phyloP scores from a whole-genome alignment of 1,140 invertebrate species.

The Meteorus sp. region DNA sequence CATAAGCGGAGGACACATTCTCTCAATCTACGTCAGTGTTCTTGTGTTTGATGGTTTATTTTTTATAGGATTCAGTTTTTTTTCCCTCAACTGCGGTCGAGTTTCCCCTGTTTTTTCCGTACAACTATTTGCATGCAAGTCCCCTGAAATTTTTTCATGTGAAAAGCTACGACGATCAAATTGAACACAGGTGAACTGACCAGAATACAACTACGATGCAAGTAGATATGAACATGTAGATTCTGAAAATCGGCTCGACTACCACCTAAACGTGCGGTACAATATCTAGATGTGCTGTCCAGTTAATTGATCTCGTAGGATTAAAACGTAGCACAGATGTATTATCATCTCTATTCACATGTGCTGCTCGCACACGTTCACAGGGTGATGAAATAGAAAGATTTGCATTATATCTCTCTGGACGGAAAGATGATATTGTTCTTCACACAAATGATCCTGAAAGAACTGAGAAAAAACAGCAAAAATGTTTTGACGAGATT shows the following conservation, averaged over 20 bases:
- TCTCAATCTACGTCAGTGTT: constrained; percentile 5
- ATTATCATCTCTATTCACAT: no score
- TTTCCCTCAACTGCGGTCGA: not conserved
- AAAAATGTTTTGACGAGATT: not conserved
- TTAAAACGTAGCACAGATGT: no score
- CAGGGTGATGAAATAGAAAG: no score
- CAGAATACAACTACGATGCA: not conserved
- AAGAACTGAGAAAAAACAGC: not conserved
- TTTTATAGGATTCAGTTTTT: constrained; percentile 7
- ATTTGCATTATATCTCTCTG: no score
- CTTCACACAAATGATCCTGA: no score
- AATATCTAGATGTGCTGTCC: no score
- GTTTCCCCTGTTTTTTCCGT: no score
- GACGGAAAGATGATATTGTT: no score
- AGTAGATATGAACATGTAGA: not conserved
- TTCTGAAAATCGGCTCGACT: not conserved
- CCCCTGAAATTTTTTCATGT: constrained; percentile 4
- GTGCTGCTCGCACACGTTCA: no score
- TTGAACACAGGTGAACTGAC: not conserved
- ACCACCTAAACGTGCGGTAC: not conserved
- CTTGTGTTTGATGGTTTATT: constrained; percentile 3
- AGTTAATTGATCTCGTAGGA: no score
- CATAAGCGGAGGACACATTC: no score
- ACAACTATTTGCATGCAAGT: constrained; percentile 16
- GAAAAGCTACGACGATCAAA: constrained; percentile 8